Conservation (phyloP, 2,888 invertebrate species). For the Metacarcinus magister region DNA sequence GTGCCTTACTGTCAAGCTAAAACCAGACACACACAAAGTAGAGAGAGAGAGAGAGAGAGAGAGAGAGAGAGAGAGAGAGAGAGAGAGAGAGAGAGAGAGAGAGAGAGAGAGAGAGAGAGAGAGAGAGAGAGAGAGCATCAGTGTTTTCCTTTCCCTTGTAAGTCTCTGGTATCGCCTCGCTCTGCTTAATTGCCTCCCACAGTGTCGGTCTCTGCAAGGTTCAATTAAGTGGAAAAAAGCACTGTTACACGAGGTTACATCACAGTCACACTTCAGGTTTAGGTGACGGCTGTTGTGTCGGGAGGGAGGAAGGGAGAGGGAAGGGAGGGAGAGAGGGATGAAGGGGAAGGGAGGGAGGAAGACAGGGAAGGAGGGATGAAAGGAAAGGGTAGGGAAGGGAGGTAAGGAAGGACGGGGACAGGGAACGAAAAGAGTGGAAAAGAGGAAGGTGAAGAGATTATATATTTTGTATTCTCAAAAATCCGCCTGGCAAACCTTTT, state of each 20-base stretch:
- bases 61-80: no score
- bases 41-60: no score
- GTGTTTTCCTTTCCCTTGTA: no score
- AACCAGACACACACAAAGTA: no score
- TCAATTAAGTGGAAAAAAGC: neutral
- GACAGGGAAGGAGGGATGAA: neutral
- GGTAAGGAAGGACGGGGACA: neutral
- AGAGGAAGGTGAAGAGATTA: neutral
- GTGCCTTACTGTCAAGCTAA: no score
- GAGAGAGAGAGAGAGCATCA: no score
- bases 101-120: no score
- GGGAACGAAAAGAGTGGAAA: neutral
- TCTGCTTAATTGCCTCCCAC: no score
- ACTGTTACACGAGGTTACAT: neutral
- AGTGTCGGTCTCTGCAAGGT: neutral
- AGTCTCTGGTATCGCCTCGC: no score
- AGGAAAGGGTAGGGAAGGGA: neutral
- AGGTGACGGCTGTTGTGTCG: neutral
- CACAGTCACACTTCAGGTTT: constrained; percentile 4
- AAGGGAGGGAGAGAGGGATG: no score
- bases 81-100: no score
- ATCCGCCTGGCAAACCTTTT: neutral
- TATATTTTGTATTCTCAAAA: neutral
- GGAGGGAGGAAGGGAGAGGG: neutral
- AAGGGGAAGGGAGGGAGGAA: no score